Percentiles rank a stretch among this genome's conserved stretches.
phyloP scores from a whole-genome alignment of 2,113 vertebrate genomes.

The Talpa occidentalis region DNA sequence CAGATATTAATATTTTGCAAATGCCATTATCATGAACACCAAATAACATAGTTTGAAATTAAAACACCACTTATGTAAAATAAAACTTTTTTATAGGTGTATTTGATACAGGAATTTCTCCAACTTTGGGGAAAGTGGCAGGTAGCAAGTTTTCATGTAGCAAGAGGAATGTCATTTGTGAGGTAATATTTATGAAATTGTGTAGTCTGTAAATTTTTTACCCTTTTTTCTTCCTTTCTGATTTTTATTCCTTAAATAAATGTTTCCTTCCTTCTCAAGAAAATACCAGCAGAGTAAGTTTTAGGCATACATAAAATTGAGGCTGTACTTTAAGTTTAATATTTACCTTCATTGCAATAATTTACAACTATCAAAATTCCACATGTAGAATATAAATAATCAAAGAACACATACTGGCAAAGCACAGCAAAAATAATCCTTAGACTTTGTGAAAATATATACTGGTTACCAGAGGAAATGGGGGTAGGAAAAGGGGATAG shows the following conservation, averaged over 20 bases:
- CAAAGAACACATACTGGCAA: too few relatives aligned
- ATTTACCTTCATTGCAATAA: conserved; percentile 12
- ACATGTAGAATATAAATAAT: neutral
- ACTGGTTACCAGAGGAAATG: too few relatives aligned
- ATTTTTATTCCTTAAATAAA: neutral
- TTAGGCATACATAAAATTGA: neutral
- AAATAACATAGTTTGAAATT: neutral
- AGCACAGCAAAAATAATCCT: too few relatives aligned
- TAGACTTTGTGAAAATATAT: too few relatives aligned
- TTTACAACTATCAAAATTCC: neutral
- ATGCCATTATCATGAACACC: neutral
- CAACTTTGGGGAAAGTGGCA: neutral
- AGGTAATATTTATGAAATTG: neutral
- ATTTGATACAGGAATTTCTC: neutral
- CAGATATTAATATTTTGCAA: conserved; percentile 26
- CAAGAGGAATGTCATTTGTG: neutral
- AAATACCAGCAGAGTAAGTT: neutral
- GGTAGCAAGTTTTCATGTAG: neutral
- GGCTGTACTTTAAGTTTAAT: neutral
- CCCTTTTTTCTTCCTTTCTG: neutral
- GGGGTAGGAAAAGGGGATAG: too few relatives aligned
- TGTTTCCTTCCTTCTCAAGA: neutral
- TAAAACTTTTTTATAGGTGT: neutral
- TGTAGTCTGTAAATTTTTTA: neutral
- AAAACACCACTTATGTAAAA: neutral